Evolutionary conservation across 2,797 vertebrate genomes (phyloP), one percentile per base, ranked within the genome.

Genomic region (Acanthurus leucopareius): DNA sequence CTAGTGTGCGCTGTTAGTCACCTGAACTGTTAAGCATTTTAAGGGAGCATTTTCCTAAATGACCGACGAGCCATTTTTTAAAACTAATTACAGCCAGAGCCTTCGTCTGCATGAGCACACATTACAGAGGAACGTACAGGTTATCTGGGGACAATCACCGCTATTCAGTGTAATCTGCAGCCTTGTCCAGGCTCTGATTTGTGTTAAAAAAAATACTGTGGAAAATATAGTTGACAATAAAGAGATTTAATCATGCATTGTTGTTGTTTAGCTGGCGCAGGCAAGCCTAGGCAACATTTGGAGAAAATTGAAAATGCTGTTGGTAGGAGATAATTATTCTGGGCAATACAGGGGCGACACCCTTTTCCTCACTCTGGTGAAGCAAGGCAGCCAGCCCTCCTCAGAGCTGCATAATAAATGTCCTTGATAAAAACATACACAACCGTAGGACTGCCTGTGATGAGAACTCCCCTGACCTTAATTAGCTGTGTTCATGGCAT

Each of bases 401-500:
- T 84, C 81, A 53, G 84, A 13, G 72, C 79, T 82, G 86, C 86
- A 89, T 90, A 90, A 91, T 86, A 91, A 86, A 90, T 66, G 79
- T 19, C 87, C 88, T 89, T 86, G 83, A 93, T 91, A 83, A 88
- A 93, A 92, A 91, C 84, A 86, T 87, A 89, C 82, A 92, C 86
- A 92, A 90, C 73, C 40, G 58, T 79, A 63, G 65, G 84, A 82
- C 82, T 75, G 81, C 61, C 79, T 80, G 85, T 84, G 91, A 94
- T 88, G 89, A 86, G 75, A 88, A 91, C 76, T 91, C 89, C 90
- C 91, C 83, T 90, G 94, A 94, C 92, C 93, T 93, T 94, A 95
- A 94, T 94, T 93, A 95, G 85, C 88, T 81, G 73, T 75, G 82
- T 93, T 93, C 91, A 91, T 87, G 84, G 90, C 91, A 90, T 91